These are phyloP conservation scores for Hesperophylax magnus DNA, from an alignment of 1,140 invertebrate genomes.

Conservation along the genomic window DNA sequence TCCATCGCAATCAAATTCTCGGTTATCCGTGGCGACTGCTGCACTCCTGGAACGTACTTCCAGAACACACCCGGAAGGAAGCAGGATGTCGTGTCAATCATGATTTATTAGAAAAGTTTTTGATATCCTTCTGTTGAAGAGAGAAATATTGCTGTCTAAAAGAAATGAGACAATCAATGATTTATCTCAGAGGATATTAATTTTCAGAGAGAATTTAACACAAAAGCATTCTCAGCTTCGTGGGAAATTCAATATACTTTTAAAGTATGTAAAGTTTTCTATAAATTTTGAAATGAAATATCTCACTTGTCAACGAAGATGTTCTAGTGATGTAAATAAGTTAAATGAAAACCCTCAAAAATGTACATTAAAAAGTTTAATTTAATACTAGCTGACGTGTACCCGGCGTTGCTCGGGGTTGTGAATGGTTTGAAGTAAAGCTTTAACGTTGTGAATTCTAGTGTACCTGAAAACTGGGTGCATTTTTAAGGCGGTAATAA, in stretches of 20 bases:
- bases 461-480: too few species aligned
- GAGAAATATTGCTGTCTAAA: conserved; percentile 22
- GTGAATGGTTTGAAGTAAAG: too few species aligned
- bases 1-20: conserved; percentile 11
- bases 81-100: conserved; percentile 20
- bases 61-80: background rate
- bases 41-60: background rate
- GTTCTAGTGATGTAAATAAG: too few species aligned
- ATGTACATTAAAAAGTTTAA: too few species aligned
- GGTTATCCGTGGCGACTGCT: background rate
- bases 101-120: conserved; percentile 27
- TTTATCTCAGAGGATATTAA: conserved; percentile 12
- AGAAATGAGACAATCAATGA: conserved; percentile 18
- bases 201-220: background rate
- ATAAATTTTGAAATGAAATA: background rate
- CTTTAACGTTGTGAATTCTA: too few species aligned
- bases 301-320: too few species aligned
- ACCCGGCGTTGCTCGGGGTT: too few species aligned
- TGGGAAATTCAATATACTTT: background rate
- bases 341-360: too few species aligned
- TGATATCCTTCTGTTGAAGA: background rate
- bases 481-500: too few species aligned
- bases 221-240: background rate
- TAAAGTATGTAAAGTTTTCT: conserved; percentile 5
- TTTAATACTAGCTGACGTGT: too few species aligned